phyloP scores from a whole-genome alignment of 2,797 vertebrate genomes.

The Antrozous pallidus region DNA sequence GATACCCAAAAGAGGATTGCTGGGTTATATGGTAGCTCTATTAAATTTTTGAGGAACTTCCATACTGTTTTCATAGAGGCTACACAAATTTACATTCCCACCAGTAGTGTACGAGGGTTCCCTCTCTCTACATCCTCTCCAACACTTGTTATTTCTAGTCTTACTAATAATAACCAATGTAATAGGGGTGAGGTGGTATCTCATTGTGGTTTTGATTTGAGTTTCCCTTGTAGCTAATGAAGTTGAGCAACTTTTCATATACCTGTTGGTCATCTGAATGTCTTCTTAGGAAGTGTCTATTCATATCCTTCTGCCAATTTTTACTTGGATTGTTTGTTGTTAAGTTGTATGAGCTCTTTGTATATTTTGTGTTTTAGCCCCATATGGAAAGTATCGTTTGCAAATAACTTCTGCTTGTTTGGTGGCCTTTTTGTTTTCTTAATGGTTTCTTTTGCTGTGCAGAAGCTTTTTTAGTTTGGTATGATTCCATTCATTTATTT shows the following conservation, averaged over 20 bases:
- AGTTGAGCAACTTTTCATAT: not conserved
- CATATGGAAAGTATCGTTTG: not conserved
- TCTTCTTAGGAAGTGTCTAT: not conserved
- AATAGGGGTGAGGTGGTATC: not conserved
- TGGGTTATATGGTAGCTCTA: not conserved
- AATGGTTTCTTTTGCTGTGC: not conserved
- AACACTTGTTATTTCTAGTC: not conserved
- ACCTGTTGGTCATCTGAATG: not conserved
- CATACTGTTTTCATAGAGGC: not conserved
- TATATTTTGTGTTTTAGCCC: not conserved
- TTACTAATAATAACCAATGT: not conserved
- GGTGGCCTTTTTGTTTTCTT: not conserved
- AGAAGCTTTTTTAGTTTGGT: not conserved
- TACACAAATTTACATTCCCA: no score
- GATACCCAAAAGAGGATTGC: not conserved
- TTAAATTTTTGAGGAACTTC: not conserved
- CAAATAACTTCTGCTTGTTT: not conserved
- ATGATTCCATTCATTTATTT: not conserved
- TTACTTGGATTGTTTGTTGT: not conserved
- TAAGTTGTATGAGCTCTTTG: not conserved
- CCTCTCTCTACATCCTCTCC: not conserved
- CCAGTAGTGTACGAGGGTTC: no score
- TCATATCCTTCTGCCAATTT: not conserved
- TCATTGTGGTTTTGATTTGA: not conserved
- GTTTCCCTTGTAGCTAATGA: not conserved